Evolutionary conservation across 2,888 invertebrate genomes (phyloP).

Genomic region (Standfussiana lucernea): DNA sequence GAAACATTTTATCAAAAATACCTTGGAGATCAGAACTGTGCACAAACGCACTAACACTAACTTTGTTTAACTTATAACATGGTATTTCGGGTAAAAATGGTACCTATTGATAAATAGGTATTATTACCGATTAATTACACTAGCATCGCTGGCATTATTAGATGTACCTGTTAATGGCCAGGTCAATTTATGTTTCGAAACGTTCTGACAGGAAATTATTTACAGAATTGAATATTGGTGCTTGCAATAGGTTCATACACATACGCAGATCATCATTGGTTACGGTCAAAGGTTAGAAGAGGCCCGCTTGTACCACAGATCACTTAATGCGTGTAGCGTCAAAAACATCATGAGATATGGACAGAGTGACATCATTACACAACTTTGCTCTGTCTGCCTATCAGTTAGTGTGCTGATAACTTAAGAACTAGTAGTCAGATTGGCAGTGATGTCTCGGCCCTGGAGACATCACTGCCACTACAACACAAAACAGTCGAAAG

Average conservation of each 20-base stretch:
- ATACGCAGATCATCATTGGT: neutral
- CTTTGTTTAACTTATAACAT: neutral
- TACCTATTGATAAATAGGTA: neutral
- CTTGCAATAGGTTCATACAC: neutral
- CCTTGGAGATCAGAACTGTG: neutral
- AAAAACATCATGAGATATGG: neutral
- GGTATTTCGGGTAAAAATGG: neutral
- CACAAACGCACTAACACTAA: neutral
- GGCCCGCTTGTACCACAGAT: neutral
- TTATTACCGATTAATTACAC: neutral
- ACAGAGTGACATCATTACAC: neutral
- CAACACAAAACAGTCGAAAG: neutral
- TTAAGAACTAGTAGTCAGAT: neutral
- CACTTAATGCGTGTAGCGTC: neutral
- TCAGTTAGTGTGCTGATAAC: neutral
- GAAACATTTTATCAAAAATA: neutral
- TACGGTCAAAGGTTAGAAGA: neutral
- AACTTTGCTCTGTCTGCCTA: neutral
- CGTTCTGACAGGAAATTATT: neutral
- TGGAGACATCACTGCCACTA: too few relatives aligned
- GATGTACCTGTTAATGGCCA: neutral
- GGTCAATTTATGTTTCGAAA: neutral
- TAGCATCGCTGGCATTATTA: neutral
- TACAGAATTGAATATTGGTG: neutral
- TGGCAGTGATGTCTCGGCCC: too few relatives aligned